Evolutionary conservation across 2,888 invertebrate genomes (phyloP).

Genomic region (Odontocolon sp.): DNA sequence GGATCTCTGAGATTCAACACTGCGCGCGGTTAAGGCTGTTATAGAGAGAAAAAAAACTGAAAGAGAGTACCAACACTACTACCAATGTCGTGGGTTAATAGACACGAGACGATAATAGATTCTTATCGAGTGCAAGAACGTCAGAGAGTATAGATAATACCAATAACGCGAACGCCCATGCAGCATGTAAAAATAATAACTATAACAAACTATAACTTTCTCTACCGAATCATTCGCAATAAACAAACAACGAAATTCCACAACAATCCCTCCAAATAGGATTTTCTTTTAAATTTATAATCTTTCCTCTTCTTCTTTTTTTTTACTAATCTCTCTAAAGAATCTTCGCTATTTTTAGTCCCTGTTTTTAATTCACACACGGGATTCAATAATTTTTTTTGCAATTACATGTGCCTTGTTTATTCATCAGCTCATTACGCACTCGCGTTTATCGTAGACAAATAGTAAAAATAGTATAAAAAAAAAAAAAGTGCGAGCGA

Average conservation of each 20-base stretch:
- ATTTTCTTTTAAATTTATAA: no score
- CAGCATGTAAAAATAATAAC: constrained; percentile 44
- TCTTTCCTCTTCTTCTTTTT: no score
- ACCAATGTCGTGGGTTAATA: constrained; percentile 47
- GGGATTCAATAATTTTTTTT: no score
- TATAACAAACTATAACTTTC: constrained; percentile 1
- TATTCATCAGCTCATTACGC: no score
- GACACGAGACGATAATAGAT: constrained; percentile 58
- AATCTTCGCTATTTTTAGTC: no score
- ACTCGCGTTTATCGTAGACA: constrained; percentile 49
- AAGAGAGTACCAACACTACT: not conserved
- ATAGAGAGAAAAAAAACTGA: constrained; percentile 6
- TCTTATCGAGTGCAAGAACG: constrained; percentile 57
- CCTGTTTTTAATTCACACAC: no score
- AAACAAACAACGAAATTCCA: no score
- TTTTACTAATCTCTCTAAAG: no score
- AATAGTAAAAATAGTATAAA: constrained; percentile 44
- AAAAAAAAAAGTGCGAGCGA: constrained; percentile 49
- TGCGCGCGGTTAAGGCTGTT: constrained; percentile 33
- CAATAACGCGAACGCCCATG: constrained; percentile 50
- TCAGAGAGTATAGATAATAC: constrained; percentile 38
- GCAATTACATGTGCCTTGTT: no score
- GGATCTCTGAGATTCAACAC: constrained; percentile 23
- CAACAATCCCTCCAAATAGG: no score
- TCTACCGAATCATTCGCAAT: no score